phyloP scores from a whole-genome alignment of 2,888 invertebrate species.

The Girardia tigrina region DNA sequence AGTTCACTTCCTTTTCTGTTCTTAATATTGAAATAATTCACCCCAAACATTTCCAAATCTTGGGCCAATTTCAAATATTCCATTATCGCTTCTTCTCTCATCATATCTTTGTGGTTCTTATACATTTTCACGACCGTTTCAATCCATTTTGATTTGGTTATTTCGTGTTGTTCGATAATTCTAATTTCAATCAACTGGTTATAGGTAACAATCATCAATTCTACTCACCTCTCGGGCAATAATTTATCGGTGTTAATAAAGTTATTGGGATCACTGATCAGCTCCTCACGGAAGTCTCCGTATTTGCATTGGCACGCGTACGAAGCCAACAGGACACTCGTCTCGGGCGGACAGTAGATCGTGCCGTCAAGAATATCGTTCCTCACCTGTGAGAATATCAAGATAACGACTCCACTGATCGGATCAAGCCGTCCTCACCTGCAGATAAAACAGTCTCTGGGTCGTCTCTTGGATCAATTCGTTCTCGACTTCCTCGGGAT shows the following conservation, averaged over 20 bases:
- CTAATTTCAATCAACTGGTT: neutral
- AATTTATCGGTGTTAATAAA: slow-evolving; percentile 67
- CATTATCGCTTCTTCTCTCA: slow-evolving; percentile 42
- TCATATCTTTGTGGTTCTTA: slow-evolving; percentile 62
- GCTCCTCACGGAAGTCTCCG: slow-evolving; percentile 73
- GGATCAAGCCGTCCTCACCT: slow-evolving; percentile 31
- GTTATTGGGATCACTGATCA: slow-evolving; percentile 56
- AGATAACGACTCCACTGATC: neutral
- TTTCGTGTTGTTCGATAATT: slow-evolving; percentile 24
- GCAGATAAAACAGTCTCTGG: slow-evolving; percentile 37
- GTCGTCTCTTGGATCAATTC: slow-evolving; percentile 37
- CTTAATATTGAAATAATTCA: slow-evolving; percentile 96
- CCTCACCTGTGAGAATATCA: slow-evolving; percentile 66
- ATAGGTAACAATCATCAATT: neutral
- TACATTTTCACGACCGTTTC: slow-evolving; percentile 61
- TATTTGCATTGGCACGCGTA: slow-evolving; percentile 81
- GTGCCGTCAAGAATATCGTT: slow-evolving; percentile 92
- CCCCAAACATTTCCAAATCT: slow-evolving; percentile 62
- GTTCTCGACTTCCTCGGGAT: slow-evolving; percentile 36
- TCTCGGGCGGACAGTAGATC: slow-evolving; percentile 97
- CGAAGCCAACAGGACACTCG: slow-evolving; percentile 86
- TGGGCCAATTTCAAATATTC: slow-evolving; percentile 47
- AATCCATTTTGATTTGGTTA: slow-evolving; percentile 20
- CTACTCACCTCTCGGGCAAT: slow-evolving; percentile 66
- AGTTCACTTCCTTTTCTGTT: slow-evolving; percentile 98